Percentiles rank a stretch among this genome's conserved stretches.
phyloP scores from a whole-genome alignment of 2,888 invertebrate species.

The Polydrusus pterygomalis region DNA sequence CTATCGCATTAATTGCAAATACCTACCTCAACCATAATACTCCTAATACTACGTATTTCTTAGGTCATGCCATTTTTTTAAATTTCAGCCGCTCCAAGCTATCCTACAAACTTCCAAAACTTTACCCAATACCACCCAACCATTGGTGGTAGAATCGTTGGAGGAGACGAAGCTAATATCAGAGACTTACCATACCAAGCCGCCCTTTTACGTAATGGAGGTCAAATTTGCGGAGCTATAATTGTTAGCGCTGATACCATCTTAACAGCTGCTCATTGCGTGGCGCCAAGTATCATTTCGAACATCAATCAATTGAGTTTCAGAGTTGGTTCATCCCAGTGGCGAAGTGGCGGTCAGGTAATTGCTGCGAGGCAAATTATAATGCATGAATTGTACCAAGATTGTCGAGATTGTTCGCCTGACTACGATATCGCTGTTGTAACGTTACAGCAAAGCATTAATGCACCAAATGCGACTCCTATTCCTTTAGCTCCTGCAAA shows the following conservation, averaged over 20 bases:
- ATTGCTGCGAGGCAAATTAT: conserved; percentile 12
- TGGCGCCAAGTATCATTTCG: conserved; percentile 34
- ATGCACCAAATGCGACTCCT: conserved; percentile 15
- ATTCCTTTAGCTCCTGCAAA: neutral
- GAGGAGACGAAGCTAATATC: conserved; percentile 28
- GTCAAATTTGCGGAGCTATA: conserved; percentile 74
- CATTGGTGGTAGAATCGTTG: conserved; percentile 60
- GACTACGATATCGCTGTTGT: conserved; percentile 45
- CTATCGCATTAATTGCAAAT: too few species aligned
- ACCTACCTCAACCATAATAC: too few species aligned
- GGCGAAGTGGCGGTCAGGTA: conserved; percentile 31
- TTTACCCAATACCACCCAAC: conserved; percentile 72
- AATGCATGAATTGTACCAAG: conserved; percentile 25
- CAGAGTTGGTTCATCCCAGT: conserved; percentile 39
- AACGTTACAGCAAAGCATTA: conserved; percentile 3
- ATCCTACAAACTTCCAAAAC: neutral
- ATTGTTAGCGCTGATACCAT: conserved; percentile 72
- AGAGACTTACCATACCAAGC: conserved; percentile 70
- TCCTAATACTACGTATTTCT: too few species aligned
- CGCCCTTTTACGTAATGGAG: conserved; percentile 71
- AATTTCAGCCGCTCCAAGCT: conserved; percentile 39
- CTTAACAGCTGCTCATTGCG: conserved; percentile 74
- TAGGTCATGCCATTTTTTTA: too few species aligned
- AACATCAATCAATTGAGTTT: conserved; percentile 26
- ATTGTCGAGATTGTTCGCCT: conserved; percentile 15